Evolutionary conservation across 64 coral and sea anemone genomes (phyloP).

Genomic region (Acropora yongei): DNA sequence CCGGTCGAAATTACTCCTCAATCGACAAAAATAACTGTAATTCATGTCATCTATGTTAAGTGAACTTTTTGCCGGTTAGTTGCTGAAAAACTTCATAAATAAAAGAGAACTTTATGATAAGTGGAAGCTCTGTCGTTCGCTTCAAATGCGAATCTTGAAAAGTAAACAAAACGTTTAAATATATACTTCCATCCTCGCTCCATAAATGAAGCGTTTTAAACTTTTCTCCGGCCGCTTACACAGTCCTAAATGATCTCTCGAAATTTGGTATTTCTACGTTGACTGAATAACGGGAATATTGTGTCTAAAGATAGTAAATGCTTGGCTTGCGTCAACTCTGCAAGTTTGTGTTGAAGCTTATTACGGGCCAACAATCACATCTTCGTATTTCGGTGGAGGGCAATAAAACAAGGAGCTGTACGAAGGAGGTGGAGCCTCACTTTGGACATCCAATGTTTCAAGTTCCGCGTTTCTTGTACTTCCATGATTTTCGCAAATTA

Average conservation of each 20-base stretch:
- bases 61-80: too few species aligned
- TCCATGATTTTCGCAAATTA: not conserved
- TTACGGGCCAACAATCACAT: constrained; percentile 7
- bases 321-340: not conserved
- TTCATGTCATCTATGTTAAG: too few species aligned
- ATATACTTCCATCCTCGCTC: not conserved
- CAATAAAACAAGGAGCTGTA: constrained; percentile 45
- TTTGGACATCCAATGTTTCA: not conserved
- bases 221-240: not conserved
- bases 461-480: not conserved
- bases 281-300: too few species aligned
- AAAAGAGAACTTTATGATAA: too few species aligned
- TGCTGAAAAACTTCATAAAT: too few species aligned
- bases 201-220: not conserved
- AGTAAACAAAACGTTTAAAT: not conserved
- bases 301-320: not conserved
- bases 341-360: not conserved
- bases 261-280: not conserved
- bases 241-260: not conserved
- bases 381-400: constrained; percentile 46
- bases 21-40: too few species aligned
- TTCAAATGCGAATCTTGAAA: too few species aligned
- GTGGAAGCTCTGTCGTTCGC: too few species aligned
- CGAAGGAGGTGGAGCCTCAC: not conserved
- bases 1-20: too few species aligned